phyloP scores from a whole-genome alignment of 2,113 vertebrate species.

The Paralichthys olivaceus region DNA sequence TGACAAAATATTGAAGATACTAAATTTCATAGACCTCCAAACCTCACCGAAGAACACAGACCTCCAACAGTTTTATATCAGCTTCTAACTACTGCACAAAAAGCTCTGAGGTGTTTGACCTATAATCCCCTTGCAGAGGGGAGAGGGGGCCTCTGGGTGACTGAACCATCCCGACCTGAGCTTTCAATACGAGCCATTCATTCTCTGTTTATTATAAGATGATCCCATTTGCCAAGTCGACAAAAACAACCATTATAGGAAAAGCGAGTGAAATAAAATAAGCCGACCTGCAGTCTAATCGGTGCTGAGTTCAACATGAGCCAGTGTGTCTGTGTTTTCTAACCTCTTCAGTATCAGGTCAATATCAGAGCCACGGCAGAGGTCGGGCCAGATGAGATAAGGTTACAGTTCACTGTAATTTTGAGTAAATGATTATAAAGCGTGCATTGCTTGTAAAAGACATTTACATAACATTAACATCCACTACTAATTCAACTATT shows the following conservation, averaged over 20 bases:
- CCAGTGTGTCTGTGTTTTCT: neutral
- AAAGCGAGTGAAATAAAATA: neutral
- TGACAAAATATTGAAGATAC: neutral
- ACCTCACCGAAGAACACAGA: no score
- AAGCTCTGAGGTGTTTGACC: constrained; percentile 40
- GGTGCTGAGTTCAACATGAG: neutral
- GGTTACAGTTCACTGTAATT: neutral
- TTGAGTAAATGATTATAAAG: no score
- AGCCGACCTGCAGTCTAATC: neutral
- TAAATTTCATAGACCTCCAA: neutral
- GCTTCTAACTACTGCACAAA: constrained; percentile 47
- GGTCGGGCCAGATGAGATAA: neutral
- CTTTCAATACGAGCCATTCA: constrained; percentile 59
- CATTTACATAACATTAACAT: no score
- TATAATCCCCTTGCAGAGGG: constrained; percentile 18
- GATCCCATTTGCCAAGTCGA: constrained; percentile 54
- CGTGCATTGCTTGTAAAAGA: no score
- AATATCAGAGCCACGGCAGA: neutral
- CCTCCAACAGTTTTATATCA: constrained; percentile 2
- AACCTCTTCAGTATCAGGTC: neutral
- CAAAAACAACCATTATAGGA: constrained; percentile 42
- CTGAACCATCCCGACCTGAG: constrained; percentile 32
- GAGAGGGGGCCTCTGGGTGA: constrained; percentile 50
- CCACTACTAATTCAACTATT: no score
- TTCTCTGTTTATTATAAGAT: constrained; percentile 57